A percentile compares a stretch with the other conserved stretches of the same genome.
Evolutionary conservation across 2,888 invertebrate species (phyloP).

Genomic region (Dynastes grantii): DNA sequence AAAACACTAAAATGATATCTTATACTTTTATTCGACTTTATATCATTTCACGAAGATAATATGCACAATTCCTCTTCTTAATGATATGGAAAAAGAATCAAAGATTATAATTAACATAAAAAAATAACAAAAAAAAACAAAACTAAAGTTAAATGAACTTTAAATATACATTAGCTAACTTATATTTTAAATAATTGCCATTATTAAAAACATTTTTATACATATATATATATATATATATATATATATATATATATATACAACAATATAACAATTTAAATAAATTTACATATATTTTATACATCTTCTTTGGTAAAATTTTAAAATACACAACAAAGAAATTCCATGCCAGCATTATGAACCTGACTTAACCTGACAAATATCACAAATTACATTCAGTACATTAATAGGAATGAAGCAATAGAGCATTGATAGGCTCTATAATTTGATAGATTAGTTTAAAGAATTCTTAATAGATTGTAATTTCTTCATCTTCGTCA

Average conservation of each 20-base stretch:
- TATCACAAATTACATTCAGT: slow-evolving; percentile 41
- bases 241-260: background rate
- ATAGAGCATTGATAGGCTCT: background rate
- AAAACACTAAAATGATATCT: no score
- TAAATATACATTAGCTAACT: no score
- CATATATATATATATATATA: no score
- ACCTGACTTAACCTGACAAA: background rate
- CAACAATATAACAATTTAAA: background rate
- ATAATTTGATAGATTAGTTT: background rate
- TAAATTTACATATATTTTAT: background rate
- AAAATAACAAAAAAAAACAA: no score
- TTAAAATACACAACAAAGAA: background rate
- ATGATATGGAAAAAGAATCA: no score
- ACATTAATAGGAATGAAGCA: slow-evolving; percentile 9
- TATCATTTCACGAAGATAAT: no score
- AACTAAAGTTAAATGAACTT: no score
- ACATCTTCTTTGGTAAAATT: slow-evolving; percentile 2
- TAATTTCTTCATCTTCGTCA: slow-evolving; percentile 78
- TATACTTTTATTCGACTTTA: no score
- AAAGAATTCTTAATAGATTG: slow-evolving; percentile 56
- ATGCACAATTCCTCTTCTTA: no score
- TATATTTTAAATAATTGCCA: no score
- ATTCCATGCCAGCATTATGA: background rate
- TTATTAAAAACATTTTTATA: no score
- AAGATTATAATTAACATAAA: no score